phyloP scores from a whole-genome alignment of 2,113 vertebrate species.

The Malaclemys terrapin region DNA sequence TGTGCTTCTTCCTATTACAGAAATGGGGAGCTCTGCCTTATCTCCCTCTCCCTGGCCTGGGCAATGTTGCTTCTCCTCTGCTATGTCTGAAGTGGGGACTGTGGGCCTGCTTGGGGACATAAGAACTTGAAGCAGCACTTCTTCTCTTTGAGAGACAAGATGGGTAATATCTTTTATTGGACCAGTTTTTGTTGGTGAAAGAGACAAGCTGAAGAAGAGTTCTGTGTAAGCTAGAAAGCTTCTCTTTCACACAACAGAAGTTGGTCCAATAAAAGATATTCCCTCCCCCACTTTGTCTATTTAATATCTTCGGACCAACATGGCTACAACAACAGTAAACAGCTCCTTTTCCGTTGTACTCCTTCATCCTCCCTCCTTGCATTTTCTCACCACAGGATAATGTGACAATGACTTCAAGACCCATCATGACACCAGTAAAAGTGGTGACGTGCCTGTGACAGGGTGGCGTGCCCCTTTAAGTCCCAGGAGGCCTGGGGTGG shows the following conservation, averaged over 20 bases:
- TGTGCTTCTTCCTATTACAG: slow-evolving; percentile 17
- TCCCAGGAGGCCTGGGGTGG: no score
- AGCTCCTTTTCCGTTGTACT: not conserved
- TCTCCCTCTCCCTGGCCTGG: not conserved
- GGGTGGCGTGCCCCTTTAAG: no score
- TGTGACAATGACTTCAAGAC: not conserved
- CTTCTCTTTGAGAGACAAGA: not conserved
- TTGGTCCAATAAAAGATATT: no score
- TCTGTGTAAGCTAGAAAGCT: no score
- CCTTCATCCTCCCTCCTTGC: not conserved
- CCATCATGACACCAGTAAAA: not conserved
- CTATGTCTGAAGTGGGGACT: not conserved
- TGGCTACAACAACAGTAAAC: no score
- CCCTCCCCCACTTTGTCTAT: no score
- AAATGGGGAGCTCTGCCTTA: slow-evolving; percentile 4
- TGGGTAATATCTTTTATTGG: not conserved
- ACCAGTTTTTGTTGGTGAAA: no score
- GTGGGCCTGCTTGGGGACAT: not conserved
- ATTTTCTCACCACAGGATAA: not conserved
- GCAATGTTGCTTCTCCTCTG: not conserved
- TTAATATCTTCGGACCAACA: no score
- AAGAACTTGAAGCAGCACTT: not conserved
- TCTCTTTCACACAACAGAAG: no score
- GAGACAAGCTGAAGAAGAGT: no score
- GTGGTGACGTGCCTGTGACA: not conserved